phyloP scores from a whole-genome alignment of 2,888 invertebrate genomes.

The Thalpophila matura region DNA sequence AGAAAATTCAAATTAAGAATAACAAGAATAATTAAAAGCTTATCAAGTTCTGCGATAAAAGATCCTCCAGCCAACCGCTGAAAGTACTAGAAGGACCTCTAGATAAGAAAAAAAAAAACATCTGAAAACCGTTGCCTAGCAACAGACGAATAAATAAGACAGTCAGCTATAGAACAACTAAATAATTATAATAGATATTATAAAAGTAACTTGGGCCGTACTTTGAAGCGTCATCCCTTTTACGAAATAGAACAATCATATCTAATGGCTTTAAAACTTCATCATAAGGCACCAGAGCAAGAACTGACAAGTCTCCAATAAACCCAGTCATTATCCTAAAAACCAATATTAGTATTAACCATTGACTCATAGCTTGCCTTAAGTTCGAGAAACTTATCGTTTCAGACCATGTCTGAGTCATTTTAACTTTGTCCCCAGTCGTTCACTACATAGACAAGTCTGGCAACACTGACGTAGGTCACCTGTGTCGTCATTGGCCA shows the following conservation, averaged over 20 bases:
- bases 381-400: conserved; percentile 30
- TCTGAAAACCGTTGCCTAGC: neutral
- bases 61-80: neutral
- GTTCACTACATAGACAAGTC: conserved; percentile 42
- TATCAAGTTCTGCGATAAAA: neutral
- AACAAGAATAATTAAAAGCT: neutral
- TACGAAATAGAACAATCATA: too few species aligned
- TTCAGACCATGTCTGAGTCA: conserved; percentile 41
- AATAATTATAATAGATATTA: too few species aligned
- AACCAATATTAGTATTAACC: conserved; percentile 18
- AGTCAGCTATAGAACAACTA: too few species aligned
- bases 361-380: conserved; percentile 36
- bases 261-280: too few species aligned
- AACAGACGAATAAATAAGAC: too few species aligned
- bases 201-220: too few species aligned
- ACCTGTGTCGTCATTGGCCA: conserved; percentile 38
- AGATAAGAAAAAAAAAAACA: too few species aligned
- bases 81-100: neutral
- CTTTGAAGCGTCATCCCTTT: too few species aligned
- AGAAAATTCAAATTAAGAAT: neutral
- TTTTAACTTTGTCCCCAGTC: conserved; percentile 30
- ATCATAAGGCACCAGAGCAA: neutral
- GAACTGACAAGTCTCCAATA: conserved; percentile 3
- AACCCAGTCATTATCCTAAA: neutral
- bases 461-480: conserved; percentile 16